Evolutionary conservation across 1,140 invertebrate genomes (phyloP), one percentile per base, ranked within the genome.

Genomic region (Cyclina sinensis): DNA sequence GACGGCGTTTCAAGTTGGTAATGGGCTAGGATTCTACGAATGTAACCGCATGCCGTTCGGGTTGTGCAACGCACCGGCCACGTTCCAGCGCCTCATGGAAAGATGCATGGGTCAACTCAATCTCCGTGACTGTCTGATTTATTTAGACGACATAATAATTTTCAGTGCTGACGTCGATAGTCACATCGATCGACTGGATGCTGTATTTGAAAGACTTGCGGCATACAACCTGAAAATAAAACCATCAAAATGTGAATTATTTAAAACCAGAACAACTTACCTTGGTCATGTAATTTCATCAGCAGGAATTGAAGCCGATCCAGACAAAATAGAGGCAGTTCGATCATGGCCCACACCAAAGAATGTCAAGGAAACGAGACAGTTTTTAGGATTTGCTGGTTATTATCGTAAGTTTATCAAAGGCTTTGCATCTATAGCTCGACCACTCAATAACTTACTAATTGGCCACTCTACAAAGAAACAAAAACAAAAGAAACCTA

Each of bases 321-420:
- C 91, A 88, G 11, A 78, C 84, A 9, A 95, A 79, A 91, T 30
- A 86, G 89, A 86, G 21, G 82, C 0, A 91, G 90, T 35, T 79
- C 93, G 21, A 62, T 95, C 0, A 88, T 95, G 62, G 30, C 91
- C 27, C 96, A 96, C 89, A 35, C 94, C 93, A 46, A 91, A 14
- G 21, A 89, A 87, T 62, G 30, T 92, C 0, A 90, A 89, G 35
- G 78, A 91, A 4, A 32, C 95, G 0, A 37, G 84, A 86, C 35
- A 88, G 21, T 95, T 95, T n/a, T n/a, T 57, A 4, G 51, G 51
- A n/a, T 57, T 57, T n/a, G 14, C 51, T 16, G 51, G 51, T 11
- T 78, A 95, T 82, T 94, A 95, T 85, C 48, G 94, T 3, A 89
- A 92, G 74, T 96, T 95, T 86, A 93, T 96, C 32, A 92, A 87